phyloP scores from a whole-genome alignment of 35 echinoderm and acorn worm species.

The Lytechinus variegatus region DNA sequence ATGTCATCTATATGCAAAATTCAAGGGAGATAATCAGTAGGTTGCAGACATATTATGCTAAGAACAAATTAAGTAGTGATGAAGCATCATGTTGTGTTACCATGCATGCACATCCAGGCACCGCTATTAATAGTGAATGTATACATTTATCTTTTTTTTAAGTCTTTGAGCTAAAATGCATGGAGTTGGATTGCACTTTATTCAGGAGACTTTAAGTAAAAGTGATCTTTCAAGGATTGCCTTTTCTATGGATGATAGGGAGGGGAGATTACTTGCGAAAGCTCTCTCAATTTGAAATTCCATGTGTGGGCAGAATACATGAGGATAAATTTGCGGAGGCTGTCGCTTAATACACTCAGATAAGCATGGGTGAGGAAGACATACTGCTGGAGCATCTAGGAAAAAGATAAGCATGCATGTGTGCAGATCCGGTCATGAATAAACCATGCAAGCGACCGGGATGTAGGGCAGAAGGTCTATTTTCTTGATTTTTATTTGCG shows the following conservation, averaged over 20 bases:
- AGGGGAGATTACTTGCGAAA: background rate
- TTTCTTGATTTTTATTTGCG: background rate
- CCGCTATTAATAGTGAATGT: background rate
- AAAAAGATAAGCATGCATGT: background rate
- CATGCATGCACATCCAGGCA: background rate
- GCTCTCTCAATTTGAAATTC: background rate
- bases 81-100: background rate
- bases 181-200: background rate
- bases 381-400: background rate
- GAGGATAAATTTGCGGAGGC: background rate
- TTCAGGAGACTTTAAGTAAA: background rate
- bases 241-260: background rate
- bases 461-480: background rate
- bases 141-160: background rate
- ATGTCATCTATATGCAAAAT: background rate
- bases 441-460: background rate
- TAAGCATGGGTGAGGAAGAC: background rate
- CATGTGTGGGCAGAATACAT: conserved; percentile 10
- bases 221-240: conserved; percentile 10
- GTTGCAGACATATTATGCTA: background rate
- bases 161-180: background rate
- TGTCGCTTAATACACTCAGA: conserved; percentile 1
- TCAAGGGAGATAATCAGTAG: background rate
- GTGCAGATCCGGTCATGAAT: background rate
- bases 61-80: background rate